phyloP scores from a whole-genome alignment of 2,797 vertebrate genomes.

The Chelmon rostratus region DNA sequence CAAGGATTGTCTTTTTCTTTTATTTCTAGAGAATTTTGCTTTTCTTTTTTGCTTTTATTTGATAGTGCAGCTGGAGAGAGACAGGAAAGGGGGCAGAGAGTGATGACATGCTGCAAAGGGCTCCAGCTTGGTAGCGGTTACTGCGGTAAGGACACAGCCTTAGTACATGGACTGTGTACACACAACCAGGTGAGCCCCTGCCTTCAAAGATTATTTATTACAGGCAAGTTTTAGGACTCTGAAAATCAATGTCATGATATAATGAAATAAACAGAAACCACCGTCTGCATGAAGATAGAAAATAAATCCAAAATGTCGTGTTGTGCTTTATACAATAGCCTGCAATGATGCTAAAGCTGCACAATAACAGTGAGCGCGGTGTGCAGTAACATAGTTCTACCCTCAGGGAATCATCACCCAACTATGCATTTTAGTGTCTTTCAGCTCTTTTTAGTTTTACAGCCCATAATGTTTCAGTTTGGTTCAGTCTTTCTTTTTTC shows the following conservation, averaged over 20 bases:
- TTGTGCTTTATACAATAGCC: neutral
- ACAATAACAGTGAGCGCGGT: neutral
- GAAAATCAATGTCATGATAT: neutral
- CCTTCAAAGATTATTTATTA: neutral
- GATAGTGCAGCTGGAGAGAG: too few relatives aligned
- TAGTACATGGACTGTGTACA: too few relatives aligned
- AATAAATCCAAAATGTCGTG: neutral
- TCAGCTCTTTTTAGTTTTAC: neutral
- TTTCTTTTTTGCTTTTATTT: too few relatives aligned
- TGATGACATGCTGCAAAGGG: too few relatives aligned
- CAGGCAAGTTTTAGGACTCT: neutral
- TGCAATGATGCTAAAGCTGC: conserved; percentile 1
- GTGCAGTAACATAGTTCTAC: neutral
- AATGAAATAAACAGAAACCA: neutral
- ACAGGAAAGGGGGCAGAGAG: too few relatives aligned
- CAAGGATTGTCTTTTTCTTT: too few relatives aligned
- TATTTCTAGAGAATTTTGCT: too few relatives aligned
- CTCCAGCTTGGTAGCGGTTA: too few relatives aligned
- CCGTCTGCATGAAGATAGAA: neutral
- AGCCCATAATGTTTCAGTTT: neutral
- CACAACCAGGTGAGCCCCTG: too few relatives aligned
- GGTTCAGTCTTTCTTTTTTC: neutral
- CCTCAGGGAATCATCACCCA: neutral
- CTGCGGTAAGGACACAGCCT: too few relatives aligned
- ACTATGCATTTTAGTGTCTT: neutral